Conservation (phyloP, 2,113 vertebrate species). For the Hydrolagus affinis region DNA sequence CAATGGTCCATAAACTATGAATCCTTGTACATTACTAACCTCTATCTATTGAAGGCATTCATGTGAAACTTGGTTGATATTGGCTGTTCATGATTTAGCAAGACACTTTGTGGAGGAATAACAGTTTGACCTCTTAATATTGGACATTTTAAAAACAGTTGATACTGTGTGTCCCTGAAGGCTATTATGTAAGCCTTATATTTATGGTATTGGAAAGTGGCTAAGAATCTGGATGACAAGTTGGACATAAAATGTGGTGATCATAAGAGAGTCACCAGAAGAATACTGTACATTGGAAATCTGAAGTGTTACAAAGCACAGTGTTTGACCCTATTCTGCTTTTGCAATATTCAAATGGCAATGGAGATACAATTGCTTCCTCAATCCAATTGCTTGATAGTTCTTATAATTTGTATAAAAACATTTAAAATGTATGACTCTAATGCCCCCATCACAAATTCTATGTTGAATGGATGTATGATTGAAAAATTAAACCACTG, state of each 20-base stretch:
- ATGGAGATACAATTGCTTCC: not conserved
- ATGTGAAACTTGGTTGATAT: not conserved
- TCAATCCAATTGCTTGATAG: not conserved
- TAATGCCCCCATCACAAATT: not conserved
- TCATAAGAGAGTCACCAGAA: not conserved
- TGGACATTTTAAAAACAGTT: not conserved
- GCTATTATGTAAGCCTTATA: conserved; percentile 37
- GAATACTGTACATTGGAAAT: too few relatives aligned
- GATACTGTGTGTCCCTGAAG: not conserved
- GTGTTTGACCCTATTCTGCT: not conserved
- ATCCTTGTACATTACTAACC: conserved; percentile 1
- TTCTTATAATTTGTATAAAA: not conserved
- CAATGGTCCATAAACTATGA: not conserved
- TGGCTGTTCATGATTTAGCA: not conserved
- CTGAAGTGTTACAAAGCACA: not conserved
- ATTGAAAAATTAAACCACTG: not conserved
- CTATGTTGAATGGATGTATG: not conserved
- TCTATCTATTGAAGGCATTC: not conserved
- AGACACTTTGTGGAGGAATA: not conserved
- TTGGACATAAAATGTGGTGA: not conserved
- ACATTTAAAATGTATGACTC: not conserved
- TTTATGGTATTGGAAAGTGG: not conserved
- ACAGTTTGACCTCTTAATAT: not conserved
- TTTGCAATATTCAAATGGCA: conserved; percentile 1
- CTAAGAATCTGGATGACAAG: not conserved